Conservation (phyloP, 2,888 invertebrate species). For the Oligia latruncula region DNA sequence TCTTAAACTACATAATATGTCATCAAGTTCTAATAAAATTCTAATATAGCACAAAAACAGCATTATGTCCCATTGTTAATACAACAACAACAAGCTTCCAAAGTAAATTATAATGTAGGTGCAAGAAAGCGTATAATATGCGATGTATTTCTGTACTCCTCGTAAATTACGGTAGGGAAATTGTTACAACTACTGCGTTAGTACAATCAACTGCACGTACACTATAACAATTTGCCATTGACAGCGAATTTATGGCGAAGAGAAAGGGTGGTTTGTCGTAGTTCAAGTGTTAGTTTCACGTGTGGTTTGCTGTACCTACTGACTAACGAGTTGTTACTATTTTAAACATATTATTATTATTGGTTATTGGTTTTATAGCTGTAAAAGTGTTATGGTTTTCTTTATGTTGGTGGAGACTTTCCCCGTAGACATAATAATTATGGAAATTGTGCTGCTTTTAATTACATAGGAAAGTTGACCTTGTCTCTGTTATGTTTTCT, state of each 20-base stretch:
- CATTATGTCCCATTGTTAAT: neutral
- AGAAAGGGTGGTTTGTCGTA: neutral
- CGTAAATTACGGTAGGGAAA: constrained; percentile 51
- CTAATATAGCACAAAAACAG: neutral
- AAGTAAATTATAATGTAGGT: constrained; percentile 43
- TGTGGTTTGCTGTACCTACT: constrained; percentile 13
- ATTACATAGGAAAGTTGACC: neutral
- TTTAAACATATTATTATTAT: constrained; percentile 20
- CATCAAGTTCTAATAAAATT: neutral
- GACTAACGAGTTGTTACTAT: constrained; percentile 26
- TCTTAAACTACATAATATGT: neutral
- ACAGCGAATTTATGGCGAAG: neutral
- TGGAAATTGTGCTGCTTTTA: neutral
- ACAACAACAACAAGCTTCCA: constrained; percentile 6
- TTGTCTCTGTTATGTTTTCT: neutral
- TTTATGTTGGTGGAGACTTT: constrained; percentile 14
- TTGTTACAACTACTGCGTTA: constrained; percentile 29
- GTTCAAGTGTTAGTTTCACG: neutral
- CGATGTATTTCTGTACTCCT: constrained; percentile 39
- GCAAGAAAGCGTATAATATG: constrained; percentile 33
- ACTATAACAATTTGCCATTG: constrained; percentile 9
- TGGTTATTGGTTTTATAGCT: constrained; percentile 21
- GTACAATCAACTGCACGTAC: constrained; percentile 5
- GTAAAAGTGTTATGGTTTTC: constrained; percentile 18
- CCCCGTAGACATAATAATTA: neutral